phyloP scores from a whole-genome alignment of 2,113 vertebrate species.

The Petrocephalus zakoni region DNA sequence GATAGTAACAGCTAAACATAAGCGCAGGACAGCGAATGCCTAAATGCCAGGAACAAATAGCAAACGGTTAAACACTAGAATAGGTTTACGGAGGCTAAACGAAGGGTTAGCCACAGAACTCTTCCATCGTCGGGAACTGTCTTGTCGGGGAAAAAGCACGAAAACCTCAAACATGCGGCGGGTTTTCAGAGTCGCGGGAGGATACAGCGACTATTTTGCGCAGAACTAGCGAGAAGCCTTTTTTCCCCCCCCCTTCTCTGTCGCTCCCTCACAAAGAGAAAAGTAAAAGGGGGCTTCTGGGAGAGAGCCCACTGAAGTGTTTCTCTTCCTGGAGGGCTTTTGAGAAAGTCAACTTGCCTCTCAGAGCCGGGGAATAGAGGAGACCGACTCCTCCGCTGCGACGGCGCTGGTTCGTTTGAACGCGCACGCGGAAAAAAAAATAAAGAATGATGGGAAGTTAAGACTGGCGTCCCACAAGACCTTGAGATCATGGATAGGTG shows the following conservation, averaged over 20 bases:
- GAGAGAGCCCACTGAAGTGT: conserved; percentile 2
- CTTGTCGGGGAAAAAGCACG: neutral
- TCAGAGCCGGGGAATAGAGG: conserved; percentile 11
- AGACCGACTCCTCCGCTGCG: neutral
- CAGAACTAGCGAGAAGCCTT: neutral
- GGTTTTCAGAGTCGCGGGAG: conserved; percentile 13
- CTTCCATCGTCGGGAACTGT: neutral
- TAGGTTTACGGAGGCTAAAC: neutral
- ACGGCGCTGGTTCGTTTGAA: neutral
- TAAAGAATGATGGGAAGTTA: conserved; percentile 6
- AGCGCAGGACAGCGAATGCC: neutral
- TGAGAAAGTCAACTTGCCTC: conserved; percentile 23
- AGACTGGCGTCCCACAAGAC: conserved; percentile 6
- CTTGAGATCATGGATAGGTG: neutral
- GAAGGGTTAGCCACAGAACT: neutral
- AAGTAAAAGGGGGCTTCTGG: conserved; percentile 24
- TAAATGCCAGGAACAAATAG: neutral
- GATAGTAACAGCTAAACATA: neutral
- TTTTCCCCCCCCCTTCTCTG: neutral
- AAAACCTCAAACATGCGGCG: conserved; percentile 9
- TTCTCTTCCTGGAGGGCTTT: conserved; percentile 15
- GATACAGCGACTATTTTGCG: neutral
- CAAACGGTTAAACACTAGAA: neutral
- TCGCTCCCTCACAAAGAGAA: neutral
- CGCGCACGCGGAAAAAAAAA: neutral